Evolutionary conservation across 1,140 invertebrate genomes (phyloP), one percentile per base, ranked within the genome.

Genomic region (Paraescarpia echinospica): DNA sequence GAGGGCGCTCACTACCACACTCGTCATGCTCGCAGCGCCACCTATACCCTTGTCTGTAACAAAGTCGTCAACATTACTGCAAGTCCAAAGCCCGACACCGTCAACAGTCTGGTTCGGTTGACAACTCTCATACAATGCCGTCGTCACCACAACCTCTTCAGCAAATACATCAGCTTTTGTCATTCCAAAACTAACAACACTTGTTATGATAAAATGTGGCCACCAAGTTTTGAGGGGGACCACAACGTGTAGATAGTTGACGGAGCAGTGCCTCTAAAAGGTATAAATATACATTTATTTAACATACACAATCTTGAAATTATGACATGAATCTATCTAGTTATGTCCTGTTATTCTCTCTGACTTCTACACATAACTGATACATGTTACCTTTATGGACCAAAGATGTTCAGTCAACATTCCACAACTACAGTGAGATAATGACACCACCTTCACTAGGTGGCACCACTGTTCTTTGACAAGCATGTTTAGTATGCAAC

Each of bases 1-100:
- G 97, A 91, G 97, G 97, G 94, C 97, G 97, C 94, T 98, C 97
- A 96, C 94, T 0, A 96, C 94, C 51, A 96, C 95, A 93, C 94
- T 95, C 31, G 94, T 94, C 91, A 96, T 94, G 93, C 95, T 95
- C n/a, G 92, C 94, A 31, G 94, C 94, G 59, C 96, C 95, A 93
- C 93, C 92, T 34, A 94, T 90, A 90, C 95, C 95, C 94, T 95
- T 95, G 51, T 96, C 96, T 96, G 94, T 48, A 95, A 93, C 41
- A 92, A 91, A 88, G 0, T 18, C n/a, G 12, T 41, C 41, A 41
- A 41, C 41, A 12, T 41, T 41, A 41, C 41, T 6, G 41, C 12
- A 12, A 41, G 41, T 41, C 4, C 4, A 41, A 12, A 41, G 41
- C 4, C 41, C 12, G 41, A 41, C 41, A 41, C 41, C 12, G 41